Conservation (phyloP, 2,888 invertebrate species). For the Volucella bombylans region DNA sequence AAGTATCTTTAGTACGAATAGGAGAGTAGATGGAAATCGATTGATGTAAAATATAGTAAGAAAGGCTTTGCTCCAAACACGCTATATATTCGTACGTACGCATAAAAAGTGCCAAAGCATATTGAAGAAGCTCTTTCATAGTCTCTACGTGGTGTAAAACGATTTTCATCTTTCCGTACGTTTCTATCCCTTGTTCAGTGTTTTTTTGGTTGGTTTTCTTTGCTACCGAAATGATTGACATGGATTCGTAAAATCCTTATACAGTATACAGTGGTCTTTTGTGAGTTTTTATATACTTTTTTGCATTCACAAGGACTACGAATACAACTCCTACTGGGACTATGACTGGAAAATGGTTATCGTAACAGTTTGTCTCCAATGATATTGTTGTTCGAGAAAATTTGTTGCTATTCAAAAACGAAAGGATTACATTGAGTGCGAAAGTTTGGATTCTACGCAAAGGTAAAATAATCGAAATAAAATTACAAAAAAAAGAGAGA, state of each 20-base stretch:
- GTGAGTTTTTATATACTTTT: conserved; percentile 42
- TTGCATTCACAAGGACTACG: conserved; percentile 35
- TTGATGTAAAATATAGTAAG: conserved; percentile 42
- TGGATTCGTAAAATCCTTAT: conserved; percentile 50
- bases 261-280: conserved; percentile 43
- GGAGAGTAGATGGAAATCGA: conserved; percentile 40
- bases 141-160: conserved; percentile 34
- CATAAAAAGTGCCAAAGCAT: not conserved
- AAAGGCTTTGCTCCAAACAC: not conserved
- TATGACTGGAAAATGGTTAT: conserved; percentile 32
- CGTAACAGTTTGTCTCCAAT: conserved; percentile 3
- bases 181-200: not conserved
- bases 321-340: not conserved
- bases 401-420: conserved; percentile 35
- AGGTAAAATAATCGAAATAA: conserved; percentile 52
- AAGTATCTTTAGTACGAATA: not conserved
- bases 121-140: conserved; percentile 34
- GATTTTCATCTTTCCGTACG: not conserved
- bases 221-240: conserved; percentile 52
- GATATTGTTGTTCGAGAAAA: conserved; percentile 18
- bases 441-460: conserved; percentile 61
- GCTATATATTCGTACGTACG: not conserved
- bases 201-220: not conserved
- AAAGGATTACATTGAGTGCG: conserved; percentile 59
- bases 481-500: not conserved